These are phyloP conservation scores for Vollenhovia emeryi DNA, from an alignment of 1,140 invertebrate species.

Conservation along the genomic window DNA sequence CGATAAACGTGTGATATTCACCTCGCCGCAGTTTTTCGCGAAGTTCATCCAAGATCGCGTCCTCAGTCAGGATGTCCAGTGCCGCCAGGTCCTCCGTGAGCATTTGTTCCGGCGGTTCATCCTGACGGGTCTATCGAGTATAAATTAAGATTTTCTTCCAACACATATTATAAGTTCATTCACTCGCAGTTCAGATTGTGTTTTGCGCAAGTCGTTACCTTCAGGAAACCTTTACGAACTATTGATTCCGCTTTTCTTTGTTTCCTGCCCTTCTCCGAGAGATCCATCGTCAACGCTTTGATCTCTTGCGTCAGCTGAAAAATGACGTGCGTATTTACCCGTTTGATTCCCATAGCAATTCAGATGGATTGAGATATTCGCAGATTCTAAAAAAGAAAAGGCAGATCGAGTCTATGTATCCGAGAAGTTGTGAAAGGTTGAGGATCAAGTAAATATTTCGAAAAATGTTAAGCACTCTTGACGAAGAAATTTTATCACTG, in stretches of 20 bases:
- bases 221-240: slow-evolving; percentile 88
- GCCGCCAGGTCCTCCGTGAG: slow-evolving; percentile 94
- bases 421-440: not conserved
- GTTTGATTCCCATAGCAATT: not conserved
- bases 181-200: not conserved
- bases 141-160: slow-evolving; percentile 3
- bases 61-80: slow-evolving; percentile 92
- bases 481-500: not conserved
- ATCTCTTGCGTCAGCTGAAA: slow-evolving; percentile 87
- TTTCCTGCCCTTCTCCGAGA: slow-evolving; percentile 80
- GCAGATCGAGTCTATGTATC: not conserved
- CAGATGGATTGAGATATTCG: not conserved
- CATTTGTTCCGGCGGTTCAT: slow-evolving; percentile 88
- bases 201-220: slow-evolving; percentile 75
- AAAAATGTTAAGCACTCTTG: not conserved
- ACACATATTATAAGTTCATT: not conserved
- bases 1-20: slow-evolving; percentile 94
- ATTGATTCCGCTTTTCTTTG: slow-evolving; percentile 87
- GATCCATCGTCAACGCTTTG: slow-evolving; percentile 86
- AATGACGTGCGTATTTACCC: slow-evolving; percentile 6
- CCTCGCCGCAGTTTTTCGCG: slow-evolving; percentile 90
- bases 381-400: not conserved
- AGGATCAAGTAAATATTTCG: not conserved
- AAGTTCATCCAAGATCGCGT: slow-evolving; percentile 91
- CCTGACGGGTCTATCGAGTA: slow-evolving; percentile 69